Evolutionary conservation across 2,797 vertebrate genomes (phyloP).

Genomic region (Yasuhikotakia modesta): DNA sequence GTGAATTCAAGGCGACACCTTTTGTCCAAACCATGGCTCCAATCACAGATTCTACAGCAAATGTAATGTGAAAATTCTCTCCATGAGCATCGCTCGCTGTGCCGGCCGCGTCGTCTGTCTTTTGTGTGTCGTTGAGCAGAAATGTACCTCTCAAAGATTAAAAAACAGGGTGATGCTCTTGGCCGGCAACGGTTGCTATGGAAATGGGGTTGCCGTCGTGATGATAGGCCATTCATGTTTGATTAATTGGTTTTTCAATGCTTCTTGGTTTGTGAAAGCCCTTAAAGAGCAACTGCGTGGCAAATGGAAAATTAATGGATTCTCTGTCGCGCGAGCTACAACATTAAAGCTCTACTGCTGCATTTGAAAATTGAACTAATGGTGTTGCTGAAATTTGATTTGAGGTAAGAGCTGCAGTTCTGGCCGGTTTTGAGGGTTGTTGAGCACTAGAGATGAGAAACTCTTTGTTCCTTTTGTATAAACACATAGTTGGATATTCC

Average conservation of each 20-base stretch:
- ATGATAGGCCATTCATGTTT: slow-evolving; percentile 86
- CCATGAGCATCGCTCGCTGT: slow-evolving; percentile 26
- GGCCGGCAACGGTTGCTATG: slow-evolving; percentile 82
- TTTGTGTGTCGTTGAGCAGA: slow-evolving; percentile 78
- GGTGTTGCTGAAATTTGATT: slow-evolving; percentile 77
- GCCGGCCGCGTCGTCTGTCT: slow-evolving; percentile 66
- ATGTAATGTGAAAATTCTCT: slow-evolving; percentile 45
- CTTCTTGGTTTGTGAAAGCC: slow-evolving; percentile 79
- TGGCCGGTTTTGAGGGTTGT: slow-evolving; percentile 22
- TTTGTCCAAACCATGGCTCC: slow-evolving; percentile 39
- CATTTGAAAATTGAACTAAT: slow-evolving; percentile 73
- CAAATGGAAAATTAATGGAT: slow-evolving; percentile 82
- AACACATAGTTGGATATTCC: neutral
- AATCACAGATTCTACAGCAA: slow-evolving; percentile 36
- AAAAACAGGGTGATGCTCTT: slow-evolving; percentile 76
- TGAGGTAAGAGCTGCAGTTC: slow-evolving; percentile 71
- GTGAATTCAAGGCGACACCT: slow-evolving; percentile 34
- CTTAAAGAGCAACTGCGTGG: slow-evolving; percentile 79
- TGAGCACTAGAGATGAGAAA: neutral
- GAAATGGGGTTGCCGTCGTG: slow-evolving; percentile 78
- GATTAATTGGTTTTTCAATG: slow-evolving; percentile 86
- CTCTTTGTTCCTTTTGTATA: too few relatives aligned
- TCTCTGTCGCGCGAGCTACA: slow-evolving; percentile 69
- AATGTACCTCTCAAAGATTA: slow-evolving; percentile 77
- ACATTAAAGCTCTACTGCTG: slow-evolving; percentile 68